A percentile compares a stretch with the other conserved stretches of the same genome.
These are phyloP conservation scores for Carterocephalus palaemon DNA, from an alignment of 2,888 invertebrate species.

Conservation along the genomic window DNA sequence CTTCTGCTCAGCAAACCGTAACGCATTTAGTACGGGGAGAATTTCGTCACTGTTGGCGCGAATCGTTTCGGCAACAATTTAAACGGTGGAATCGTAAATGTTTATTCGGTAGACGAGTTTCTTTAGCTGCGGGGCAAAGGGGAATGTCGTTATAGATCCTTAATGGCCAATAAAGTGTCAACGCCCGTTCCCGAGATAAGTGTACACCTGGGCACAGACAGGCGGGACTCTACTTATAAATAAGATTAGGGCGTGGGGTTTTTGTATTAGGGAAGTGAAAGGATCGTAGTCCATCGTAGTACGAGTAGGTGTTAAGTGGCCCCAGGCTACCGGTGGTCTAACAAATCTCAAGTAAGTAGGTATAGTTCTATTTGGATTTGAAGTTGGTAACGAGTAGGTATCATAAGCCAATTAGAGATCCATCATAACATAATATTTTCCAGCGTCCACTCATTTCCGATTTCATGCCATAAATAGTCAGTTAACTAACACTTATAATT, in stretches of 20 bases:
- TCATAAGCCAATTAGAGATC: too few species aligned
- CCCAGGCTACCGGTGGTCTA: too few species aligned
- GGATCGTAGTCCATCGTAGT: too few species aligned
- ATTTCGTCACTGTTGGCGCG: conserved; percentile 54
- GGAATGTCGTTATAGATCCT: conserved; percentile 69
- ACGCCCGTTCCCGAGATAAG: conserved; percentile 59
- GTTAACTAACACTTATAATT: too few species aligned
- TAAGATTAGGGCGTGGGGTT: not conserved
- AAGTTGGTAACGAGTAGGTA: too few species aligned
- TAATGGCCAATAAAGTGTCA: conserved; percentile 75
- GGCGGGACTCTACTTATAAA: conserved; percentile 17
- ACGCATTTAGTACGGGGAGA: conserved; percentile 62
- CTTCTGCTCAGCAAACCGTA: conserved; percentile 67
- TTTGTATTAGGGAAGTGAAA: conserved; percentile 1
- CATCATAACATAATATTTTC: too few species aligned
- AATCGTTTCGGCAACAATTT: conserved; percentile 74
- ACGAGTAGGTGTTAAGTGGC: too few species aligned
- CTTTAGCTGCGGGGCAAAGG: conserved; percentile 48
- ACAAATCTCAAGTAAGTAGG: too few species aligned
- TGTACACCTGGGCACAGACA: conserved; percentile 53
- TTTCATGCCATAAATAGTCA: too few species aligned
- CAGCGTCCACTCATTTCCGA: too few species aligned
- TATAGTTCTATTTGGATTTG: too few species aligned
- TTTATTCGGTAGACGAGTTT: conserved; percentile 66
- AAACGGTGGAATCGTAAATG: conserved; percentile 71